Conservation (phyloP, 2,113 vertebrate species). For the Pipa parva region DNA sequence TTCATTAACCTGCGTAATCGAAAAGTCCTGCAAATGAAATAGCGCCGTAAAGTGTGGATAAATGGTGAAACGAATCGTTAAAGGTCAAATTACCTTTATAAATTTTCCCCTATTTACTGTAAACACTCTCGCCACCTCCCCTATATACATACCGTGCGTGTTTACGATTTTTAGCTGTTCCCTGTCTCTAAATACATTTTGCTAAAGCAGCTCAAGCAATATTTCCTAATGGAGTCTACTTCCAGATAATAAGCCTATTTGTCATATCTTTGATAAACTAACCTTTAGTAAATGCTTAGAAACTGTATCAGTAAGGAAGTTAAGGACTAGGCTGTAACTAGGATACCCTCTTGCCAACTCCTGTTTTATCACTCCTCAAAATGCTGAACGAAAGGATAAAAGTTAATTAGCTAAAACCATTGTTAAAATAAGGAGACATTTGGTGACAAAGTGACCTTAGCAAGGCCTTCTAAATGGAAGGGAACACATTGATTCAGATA, state of each 20-base stretch:
- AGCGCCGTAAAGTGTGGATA: no score
- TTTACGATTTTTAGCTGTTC: slow-evolving; percentile 33
- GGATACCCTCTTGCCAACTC: slow-evolving; percentile 54
- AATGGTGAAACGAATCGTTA: no score
- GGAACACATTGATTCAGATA: background rate
- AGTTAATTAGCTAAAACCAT: slow-evolving; percentile 52
- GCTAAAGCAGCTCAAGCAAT: slow-evolving; percentile 48
- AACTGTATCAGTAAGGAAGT: slow-evolving; percentile 54
- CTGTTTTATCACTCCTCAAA: slow-evolving; percentile 56
- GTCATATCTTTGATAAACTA: slow-evolving; percentile 56
- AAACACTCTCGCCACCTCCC: slow-evolving; percentile 27
- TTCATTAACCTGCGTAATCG: no score
- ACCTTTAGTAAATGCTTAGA: slow-evolving; percentile 61
- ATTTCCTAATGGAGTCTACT: slow-evolving; percentile 59
- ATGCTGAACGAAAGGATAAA: slow-evolving; percentile 46
- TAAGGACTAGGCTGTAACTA: slow-evolving; percentile 49
- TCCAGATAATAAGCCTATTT: slow-evolving; percentile 62
- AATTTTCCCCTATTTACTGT: no score
- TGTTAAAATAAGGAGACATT: slow-evolving; percentile 51
- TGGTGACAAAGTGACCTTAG: slow-evolving; percentile 39
- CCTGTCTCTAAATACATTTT: slow-evolving; percentile 49
- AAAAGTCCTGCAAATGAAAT: no score
- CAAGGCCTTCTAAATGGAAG: slow-evolving; percentile 12
- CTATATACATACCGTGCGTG: slow-evolving; percentile 1
- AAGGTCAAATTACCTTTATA: no score